Evolutionary conservation across 2,113 vertebrate genomes (phyloP), one percentile per base, ranked within the genome.

Genomic region (Pelecanoides urinatrix): DNA sequence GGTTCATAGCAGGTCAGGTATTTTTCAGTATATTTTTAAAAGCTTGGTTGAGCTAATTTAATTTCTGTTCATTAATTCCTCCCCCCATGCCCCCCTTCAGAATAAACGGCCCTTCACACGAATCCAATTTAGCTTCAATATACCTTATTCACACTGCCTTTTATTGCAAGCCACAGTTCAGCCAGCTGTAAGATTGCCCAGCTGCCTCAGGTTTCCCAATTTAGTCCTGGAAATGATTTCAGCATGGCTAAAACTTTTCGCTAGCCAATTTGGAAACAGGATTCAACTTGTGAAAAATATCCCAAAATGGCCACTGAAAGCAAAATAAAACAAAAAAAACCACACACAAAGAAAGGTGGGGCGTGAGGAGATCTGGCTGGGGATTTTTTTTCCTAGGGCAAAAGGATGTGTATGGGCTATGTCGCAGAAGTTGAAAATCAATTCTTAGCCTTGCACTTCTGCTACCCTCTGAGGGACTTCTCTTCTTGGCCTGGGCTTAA

Each of bases 391-490:
- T 32, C 66, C 34, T 67, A 21, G 61, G 79, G 80, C 27, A 1
- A 88, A 85, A 73, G 76, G 82, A 84, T 86, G 50, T 70, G 76
- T 90, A 76, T 50, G 91, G 79, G 87, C 92, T 89, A 47, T 61
- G 3, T 91, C 10, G 34, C 78, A 95, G 77, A 77, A 91, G 77
- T 91, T 98, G 98, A 98, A 99, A 99, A 98, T 96, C 96, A 98
- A 97, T 97, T 98, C 98, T 98, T 96, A 97, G 97, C 97, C 97
- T 98, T 99, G 98, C 98, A 99, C 98, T 99, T 98, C 98, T 98
- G 98, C 97, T 98, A 97, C 98, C 98, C 98, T 99, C 98, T 98
- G 95, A 98, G 98, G 98, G 98, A 99, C 98, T 98, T 98, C 98
- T 98, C 98, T 97, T 97, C 98, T 99, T 98, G 98, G 98, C 98